A percentile compares a stretch with the other conserved stretches of the same genome.
phyloP scores from a whole-genome alignment of 2,113 vertebrate species.

The Elgaria multicarinata region DNA sequence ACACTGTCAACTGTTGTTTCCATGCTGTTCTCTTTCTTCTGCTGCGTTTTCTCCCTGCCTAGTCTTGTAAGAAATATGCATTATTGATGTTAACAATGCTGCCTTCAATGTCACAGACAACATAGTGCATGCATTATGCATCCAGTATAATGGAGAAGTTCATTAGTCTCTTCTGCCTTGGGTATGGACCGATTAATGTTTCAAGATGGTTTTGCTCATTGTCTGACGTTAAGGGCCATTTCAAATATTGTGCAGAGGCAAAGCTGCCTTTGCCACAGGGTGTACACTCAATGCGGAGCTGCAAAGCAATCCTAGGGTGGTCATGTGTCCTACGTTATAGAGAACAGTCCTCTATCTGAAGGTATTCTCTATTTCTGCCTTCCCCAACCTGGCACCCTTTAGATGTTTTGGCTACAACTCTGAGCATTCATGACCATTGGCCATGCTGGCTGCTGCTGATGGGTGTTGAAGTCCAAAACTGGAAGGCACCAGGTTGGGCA shows the following conservation, averaged over 20 bases:
- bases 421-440: neutral
- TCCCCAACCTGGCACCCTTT: neutral
- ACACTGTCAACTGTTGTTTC: constrained; percentile 19
- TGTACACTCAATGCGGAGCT: neutral
- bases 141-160: constrained; percentile 45
- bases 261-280: neutral
- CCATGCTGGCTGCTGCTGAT: too few species aligned
- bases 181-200: neutral
- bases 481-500: too few species aligned
- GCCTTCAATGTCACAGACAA: constrained; percentile 44
- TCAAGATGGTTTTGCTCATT: constrained; percentile 15
- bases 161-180: constrained; percentile 42
- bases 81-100: constrained; percentile 49
- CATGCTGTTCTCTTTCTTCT: neutral
- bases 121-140: constrained; percentile 22
- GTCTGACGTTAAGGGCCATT: constrained; percentile 16
- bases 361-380: neutral
- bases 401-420: neutral
- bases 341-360: too few species aligned
- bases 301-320: neutral
- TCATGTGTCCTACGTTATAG: too few species aligned
- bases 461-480: too few species aligned
- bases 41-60: rapidly evolving
- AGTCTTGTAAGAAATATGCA: constrained; percentile 5
- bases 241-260: neutral